These are phyloP conservation scores for Coturnix japonica DNA, from an alignment of 2,113 vertebrate genomes.

Conservation along the genomic window DNA sequence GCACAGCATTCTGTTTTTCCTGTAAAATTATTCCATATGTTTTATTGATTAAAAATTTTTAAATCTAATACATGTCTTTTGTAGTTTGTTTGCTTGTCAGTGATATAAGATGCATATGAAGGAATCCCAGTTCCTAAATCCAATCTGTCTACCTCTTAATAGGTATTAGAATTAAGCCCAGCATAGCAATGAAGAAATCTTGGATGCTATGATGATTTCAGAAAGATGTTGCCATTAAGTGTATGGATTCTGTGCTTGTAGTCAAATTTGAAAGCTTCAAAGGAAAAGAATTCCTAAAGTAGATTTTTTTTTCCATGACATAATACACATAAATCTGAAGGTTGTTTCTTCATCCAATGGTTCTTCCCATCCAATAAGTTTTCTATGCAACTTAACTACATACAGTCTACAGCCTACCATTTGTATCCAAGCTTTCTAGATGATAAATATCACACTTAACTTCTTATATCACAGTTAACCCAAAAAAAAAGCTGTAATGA, in stretches of 20 bases:
- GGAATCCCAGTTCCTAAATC: neutral
- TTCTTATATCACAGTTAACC: neutral
- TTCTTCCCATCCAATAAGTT: neutral
- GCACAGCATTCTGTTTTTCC: neutral
- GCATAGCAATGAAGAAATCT: neutral
- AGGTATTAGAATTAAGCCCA: neutral
- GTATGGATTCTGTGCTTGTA: neutral
- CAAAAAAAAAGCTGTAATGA: neutral
- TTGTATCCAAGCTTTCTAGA: neutral
- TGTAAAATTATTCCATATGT: neutral
- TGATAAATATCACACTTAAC: neutral
- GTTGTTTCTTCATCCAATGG: neutral
- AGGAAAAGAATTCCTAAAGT: neutral
- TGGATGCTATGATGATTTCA: neutral
- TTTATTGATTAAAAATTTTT: neutral
- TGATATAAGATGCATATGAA: neutral
- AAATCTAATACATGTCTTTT: neutral
- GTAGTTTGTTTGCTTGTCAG: conserved; percentile 1
- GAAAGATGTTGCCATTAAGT: neutral
- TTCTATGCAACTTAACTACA: neutral
- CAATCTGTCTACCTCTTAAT: neutral
- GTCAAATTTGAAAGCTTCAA: neutral
- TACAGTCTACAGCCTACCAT: neutral
- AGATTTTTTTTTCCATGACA: neutral
- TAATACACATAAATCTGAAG: neutral